Base-by-base conservation (phyloP, 2,113 vertebrate species). In the Mustela nigripes region DNA sequence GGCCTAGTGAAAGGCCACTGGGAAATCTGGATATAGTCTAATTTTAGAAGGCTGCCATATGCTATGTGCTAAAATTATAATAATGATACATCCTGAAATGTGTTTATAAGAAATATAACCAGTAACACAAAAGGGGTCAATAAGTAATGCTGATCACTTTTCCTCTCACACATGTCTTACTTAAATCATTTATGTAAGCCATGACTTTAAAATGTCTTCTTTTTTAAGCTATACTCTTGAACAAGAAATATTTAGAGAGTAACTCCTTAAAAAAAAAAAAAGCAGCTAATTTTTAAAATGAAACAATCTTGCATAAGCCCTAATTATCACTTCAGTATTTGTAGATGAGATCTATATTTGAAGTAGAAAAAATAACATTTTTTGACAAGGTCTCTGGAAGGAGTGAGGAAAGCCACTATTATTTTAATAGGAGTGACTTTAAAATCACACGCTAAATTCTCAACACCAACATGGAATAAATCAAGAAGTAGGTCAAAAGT, bases 301-400 rank as follows among this genome's bases (percentile, higher is more conserved):
- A 97, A 98, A 96, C 67, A 92, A 78, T 97, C 87, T 97, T 95
- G 60, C 65, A 81, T 74, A 97, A 97, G 92, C 80, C 67, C 88
- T 97, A 97, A 98, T 97, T 97, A 97, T 96, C 88, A 84, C 96
- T 97, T 98, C 95, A 95, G 90, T 94, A 95, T 97, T 96, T 96
- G 88, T 89, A 95, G 84, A 76, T 53, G 53, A 78, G 83, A 81
- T 84, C 95, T 98, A 94, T 81, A 96, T 95, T 97, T 97, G 88
- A 97, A 58, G 84, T 60, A 65, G 89, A 62, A 92, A 96, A 95
- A 94, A 95, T 73, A 95, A 90, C 83, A 76, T 84, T 97, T 97
- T 97, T 97, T 96, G 89, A 98, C 94, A 97, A 90, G 92, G 80
- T 97, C 96, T 96, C 87, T 92, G 65, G 67, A 90, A 97, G 69